Evolutionary conservation across 2,113 vertebrate genomes (phyloP), one percentile per base, ranked within the genome.

Genomic region (Danionella cerebrum): DNA sequence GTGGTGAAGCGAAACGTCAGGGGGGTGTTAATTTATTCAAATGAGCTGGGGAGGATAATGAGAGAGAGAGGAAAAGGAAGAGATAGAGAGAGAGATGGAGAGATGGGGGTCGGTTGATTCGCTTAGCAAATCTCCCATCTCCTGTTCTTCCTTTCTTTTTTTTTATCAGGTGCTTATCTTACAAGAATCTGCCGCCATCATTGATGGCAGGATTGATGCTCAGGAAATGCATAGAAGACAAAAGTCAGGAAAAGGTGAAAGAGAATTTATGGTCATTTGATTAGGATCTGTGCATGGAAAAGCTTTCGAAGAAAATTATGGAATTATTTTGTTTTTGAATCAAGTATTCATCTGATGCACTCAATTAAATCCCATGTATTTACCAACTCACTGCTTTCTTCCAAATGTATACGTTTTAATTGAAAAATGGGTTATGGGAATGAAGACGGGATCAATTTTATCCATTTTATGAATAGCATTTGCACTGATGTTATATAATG

Each of bases 1-100:
- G 78, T 71, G 72, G 64, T 29, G 48, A 59, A 67, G 75, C 16
- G 70, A 81, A 77, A 84, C 79, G 81, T 84, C 75, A 81, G 79
- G 79, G 80, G 57, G 74, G 84, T 85, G 86, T 81, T 89, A 85
- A 89, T 87, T 86, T 88, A 88, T 88, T 90, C 80, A 87, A 86
- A 88, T 86, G 84, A 86, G 82, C 79, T 72, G 64, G 70, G 74
- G 78, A 84, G 82, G 78, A 83, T 84, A 86, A 83, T 66, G 73
- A 84, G 73, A 78, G 77, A 35, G 52, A 14, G 33, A 54, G 71
- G 55, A 25, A 29, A 36, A 50, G 65, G 54, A 29, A 53, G 31
- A 68, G 55, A 53, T 39, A 36, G 16, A 67, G 51, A 65, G 73
- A 33, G 39, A 71, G 55, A 79, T 75, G 77, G 65, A n/a, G n/a